These are phyloP conservation scores for Drosophila birchii DNA, from an alignment of 2,888 invertebrate genomes.

Conservation along the genomic window DNA sequence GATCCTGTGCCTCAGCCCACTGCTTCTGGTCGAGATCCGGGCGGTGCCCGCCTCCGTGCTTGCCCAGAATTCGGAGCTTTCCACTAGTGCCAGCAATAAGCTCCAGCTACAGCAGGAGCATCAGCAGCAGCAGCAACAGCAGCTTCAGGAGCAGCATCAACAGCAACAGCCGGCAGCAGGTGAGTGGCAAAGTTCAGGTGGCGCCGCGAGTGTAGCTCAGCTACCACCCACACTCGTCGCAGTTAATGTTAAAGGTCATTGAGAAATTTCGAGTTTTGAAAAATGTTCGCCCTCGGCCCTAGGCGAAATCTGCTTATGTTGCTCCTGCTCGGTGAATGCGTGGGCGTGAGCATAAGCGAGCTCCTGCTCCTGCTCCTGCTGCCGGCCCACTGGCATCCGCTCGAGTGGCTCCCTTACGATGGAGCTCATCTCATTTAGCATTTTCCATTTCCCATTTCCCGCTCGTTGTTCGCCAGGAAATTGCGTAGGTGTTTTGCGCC, in stretches of 20 bases:
- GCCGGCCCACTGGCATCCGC: slow-evolving; percentile 35
- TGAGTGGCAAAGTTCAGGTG: slow-evolving; percentile 68
- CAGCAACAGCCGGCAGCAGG: slow-evolving; percentile 70
- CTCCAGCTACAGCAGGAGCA: slow-evolving; percentile 60
- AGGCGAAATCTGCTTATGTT: slow-evolving; percentile 31
- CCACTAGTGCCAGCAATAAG: slow-evolving; percentile 74
- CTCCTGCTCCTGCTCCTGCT: slow-evolving; percentile 28
- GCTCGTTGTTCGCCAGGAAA: slow-evolving; percentile 73
- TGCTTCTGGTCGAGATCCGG: slow-evolving; percentile 52
- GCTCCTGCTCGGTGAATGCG: slow-evolving; percentile 10
- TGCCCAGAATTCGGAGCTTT: slow-evolving; percentile 83
- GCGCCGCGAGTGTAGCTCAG: slow-evolving; percentile 13
- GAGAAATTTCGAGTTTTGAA: slow-evolving; percentile 70
- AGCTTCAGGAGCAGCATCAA: slow-evolving; percentile 41
- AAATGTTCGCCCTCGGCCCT: slow-evolving; percentile 56
- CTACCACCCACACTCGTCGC: slow-evolving; percentile 39
- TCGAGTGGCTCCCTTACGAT: slow-evolving; percentile 39
- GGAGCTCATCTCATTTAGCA: slow-evolving; percentile 68
- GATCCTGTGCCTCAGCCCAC: slow-evolving; percentile 53
- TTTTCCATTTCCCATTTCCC: slow-evolving; percentile 62
- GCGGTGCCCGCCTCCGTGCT: slow-evolving; percentile 84
- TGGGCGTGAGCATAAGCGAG: slow-evolving; percentile 42
- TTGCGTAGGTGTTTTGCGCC: slow-evolving; percentile 75
- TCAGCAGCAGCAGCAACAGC: slow-evolving; percentile 51
- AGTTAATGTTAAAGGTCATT: slow-evolving; percentile 76